phyloP scores from a whole-genome alignment of 2,113 vertebrate genomes.

The Penelope pileata region DNA sequence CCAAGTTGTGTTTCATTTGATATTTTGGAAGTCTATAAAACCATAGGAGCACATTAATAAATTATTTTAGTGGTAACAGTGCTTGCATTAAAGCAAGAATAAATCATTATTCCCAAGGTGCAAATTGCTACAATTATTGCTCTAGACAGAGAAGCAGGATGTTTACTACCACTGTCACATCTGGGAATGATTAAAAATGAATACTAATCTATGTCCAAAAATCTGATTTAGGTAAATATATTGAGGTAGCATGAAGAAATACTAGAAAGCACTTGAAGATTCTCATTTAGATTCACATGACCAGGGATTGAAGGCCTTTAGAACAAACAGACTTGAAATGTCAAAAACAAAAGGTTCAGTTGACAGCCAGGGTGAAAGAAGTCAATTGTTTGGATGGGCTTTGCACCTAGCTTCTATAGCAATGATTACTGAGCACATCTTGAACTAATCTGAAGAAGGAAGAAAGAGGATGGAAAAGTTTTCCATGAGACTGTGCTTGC shows the following conservation, averaged over 20 bases:
- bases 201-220: not conserved
- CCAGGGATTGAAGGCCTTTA: fast-evolving
- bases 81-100: not conserved
- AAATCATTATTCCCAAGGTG: not conserved
- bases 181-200: not conserved
- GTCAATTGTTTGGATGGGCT: not conserved
- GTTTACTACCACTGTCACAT: not conserved
- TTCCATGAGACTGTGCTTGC: not conserved
- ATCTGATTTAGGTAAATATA: not conserved
- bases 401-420: not conserved
- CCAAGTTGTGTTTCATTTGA: not conserved
- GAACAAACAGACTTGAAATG: not conserved
- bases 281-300: not conserved
- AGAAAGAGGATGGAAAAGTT: not conserved
- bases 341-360: not conserved
- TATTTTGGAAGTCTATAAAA: not conserved
- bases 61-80: not conserved
- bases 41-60: not conserved
- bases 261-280: not conserved
- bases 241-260: not conserved
- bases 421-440: not conserved
- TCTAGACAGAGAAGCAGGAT: not conserved
- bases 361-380: not conserved
- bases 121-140: not conserved
- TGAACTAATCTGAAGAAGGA: fast-evolving